Base-by-base conservation (phyloP, 2,797 vertebrate species). In the Crocidura indochinensis region DNA sequence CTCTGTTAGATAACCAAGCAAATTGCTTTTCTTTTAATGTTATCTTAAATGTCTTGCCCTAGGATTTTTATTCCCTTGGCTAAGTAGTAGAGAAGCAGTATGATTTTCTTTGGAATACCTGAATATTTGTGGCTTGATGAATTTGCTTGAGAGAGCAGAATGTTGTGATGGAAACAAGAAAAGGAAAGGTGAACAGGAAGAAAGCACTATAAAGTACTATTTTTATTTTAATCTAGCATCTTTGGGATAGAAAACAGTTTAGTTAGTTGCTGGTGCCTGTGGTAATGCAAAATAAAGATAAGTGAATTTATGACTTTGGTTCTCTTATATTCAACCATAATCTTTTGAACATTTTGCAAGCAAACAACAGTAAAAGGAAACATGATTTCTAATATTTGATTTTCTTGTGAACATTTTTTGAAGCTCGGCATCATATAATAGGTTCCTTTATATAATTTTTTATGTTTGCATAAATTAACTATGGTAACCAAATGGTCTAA, bases 1-100 rank as follows among this genome's bases (percentile, higher is more conserved):
- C 65, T 91, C 72, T 8, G 71, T 92, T 83, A 92, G 91, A 94
- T 84, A 94, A 92, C 31, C 79, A 92, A 84, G 91, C 81, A 93
- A 78, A 91, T 80, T 92, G 80, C 20, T 92, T 91, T 95, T 84
- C 85, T 93, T 83, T 83, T 78, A 78, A 19, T 64, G 24, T 67
- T 88, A 56, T 73, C 83, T 84, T 20, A 69, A 46, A 74, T 88
- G 80, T 85, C n/a, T 62, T 93, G 73, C 82, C 67, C 15, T 2
- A 51, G 38, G 38, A 44, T 79, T 8, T 79, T 67, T 89, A 2
- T 77, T 92, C 79, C 60, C 49, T 60, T 22, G 17, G 12, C 15
- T 44, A 46, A 62, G 27, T 5, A 31, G 26, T 62, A 15, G n/a
- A 88, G 46, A 51, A 83, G 29, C 71, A 22, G 17, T 71, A 12